These are phyloP conservation scores for Aurelia sp. DNA, from an alignment of 30 jellyfish, hydroid and myxozoan genomes.

Conservation along the genomic window DNA sequence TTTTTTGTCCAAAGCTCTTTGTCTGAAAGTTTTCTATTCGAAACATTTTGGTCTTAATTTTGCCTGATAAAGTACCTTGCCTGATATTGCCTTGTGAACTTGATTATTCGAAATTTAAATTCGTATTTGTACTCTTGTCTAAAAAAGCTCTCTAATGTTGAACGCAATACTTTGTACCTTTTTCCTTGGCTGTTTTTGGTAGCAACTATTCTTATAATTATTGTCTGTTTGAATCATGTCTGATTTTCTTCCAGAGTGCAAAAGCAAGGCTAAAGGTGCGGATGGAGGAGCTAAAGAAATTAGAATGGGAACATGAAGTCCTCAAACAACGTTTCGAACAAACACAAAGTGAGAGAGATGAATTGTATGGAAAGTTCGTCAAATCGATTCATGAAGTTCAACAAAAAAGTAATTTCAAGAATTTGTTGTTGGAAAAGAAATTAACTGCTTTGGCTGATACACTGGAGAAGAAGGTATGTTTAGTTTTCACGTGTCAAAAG, in stretches of 20 bases:
- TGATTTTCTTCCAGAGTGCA: conserved; percentile 63
- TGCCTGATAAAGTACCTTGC: too few species aligned
- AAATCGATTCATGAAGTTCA: conserved; percentile 98
- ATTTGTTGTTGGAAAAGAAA: conserved; percentile 92
- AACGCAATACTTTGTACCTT: too few species aligned
- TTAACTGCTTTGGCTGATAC: conserved; percentile 90
- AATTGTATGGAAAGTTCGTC: conserved; percentile 86
- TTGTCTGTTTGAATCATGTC: neutral
- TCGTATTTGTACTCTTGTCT: too few species aligned
- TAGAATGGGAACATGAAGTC: conserved; percentile 99
- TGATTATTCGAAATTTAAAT: too few species aligned
- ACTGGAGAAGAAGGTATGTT: conserved; percentile 86
- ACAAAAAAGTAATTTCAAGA: conserved; percentile 96
- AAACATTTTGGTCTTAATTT: too few species aligned
- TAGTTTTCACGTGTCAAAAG: neutral
- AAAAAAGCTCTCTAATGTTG: too few species aligned
- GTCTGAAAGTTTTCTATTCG: too few species aligned
- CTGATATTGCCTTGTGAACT: too few species aligned
- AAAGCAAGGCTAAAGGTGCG: conserved; percentile 95
- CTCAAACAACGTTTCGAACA: conserved; percentile 93
- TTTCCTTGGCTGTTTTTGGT: too few species aligned
- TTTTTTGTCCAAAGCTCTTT: too few species aligned
- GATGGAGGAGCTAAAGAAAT: conserved; percentile 86
- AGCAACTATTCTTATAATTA: too few species aligned
- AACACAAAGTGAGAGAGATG: conserved; percentile 95